Evolutionary conservation across 2,113 vertebrate genomes (phyloP).

Genomic region (Engystomops pustulosus): DNA sequence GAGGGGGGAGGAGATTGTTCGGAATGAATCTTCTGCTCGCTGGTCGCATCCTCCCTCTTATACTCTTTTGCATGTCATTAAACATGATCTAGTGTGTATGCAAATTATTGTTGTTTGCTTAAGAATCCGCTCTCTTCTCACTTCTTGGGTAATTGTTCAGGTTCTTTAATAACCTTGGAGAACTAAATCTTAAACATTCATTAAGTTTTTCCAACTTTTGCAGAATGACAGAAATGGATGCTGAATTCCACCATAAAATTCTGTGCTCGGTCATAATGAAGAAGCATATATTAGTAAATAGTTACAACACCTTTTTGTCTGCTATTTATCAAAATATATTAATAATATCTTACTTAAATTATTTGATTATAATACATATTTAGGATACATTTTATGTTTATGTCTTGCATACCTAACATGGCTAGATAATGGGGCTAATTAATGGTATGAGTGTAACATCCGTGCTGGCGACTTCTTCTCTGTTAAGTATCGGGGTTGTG

Average conservation of each 20-base stretch:
- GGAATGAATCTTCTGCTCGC: conserved; percentile 17
- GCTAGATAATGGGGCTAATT: too few relatives aligned
- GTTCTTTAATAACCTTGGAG: conserved; percentile 12
- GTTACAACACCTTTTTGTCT: too few relatives aligned
- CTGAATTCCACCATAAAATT: background rate
- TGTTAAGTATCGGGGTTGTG: too few relatives aligned
- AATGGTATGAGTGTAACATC: too few relatives aligned
- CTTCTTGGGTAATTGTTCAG: conserved; percentile 20
- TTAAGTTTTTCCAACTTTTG: background rate
- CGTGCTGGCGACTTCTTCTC: too few relatives aligned
- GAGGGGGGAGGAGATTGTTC: conserved; percentile 2
- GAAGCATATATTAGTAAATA: too few relatives aligned
- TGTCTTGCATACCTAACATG: too few relatives aligned
- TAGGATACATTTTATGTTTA: too few relatives aligned
- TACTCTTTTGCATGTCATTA: conserved; percentile 49
- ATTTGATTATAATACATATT: too few relatives aligned
- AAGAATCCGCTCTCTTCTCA: background rate
- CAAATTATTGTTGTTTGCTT: conserved; percentile 47
- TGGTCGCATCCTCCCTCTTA: conserved; percentile 17
- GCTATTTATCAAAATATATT: too few relatives aligned
- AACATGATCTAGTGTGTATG: conserved; percentile 33
- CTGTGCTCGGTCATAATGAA: too few relatives aligned
- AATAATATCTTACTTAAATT: too few relatives aligned
- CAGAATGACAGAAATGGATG: background rate
- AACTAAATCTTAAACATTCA: background rate